phyloP scores from a whole-genome alignment of 2,888 invertebrate genomes.

The Trichopoda pennipes region DNA sequence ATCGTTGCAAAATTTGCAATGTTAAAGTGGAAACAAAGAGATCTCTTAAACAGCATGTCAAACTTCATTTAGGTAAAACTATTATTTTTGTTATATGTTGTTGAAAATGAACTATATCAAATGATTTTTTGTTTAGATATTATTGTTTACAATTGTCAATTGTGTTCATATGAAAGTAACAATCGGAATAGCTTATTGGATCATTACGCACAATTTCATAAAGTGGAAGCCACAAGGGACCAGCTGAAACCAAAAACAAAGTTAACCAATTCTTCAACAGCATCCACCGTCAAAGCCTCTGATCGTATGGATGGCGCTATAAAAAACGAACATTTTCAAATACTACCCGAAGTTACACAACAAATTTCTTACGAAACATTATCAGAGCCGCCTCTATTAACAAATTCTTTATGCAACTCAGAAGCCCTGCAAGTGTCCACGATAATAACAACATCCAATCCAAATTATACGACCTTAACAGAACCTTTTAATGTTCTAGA shows the following conservation, averaged over 20 bases:
- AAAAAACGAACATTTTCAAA: conserved; percentile 43
- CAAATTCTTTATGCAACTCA: conserved; percentile 9
- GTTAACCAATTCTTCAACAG: conserved; percentile 2
- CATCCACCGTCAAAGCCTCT: background rate
- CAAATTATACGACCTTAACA: conserved; percentile 26
- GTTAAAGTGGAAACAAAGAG: conserved; percentile 72
- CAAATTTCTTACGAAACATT: conserved; percentile 29
- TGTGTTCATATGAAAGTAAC: conserved; percentile 73
- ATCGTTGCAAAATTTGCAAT: conserved; percentile 76
- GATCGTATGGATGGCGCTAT: conserved; percentile 29
- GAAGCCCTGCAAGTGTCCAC: conserved; percentile 16
- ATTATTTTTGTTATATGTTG: background rate
- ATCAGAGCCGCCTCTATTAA: conserved; percentile 4
- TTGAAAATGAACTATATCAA: background rate
- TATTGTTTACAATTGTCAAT: conserved; percentile 72
- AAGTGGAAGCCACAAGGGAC: conserved; percentile 66
- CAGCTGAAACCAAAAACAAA: conserved; percentile 70
- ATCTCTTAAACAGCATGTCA: conserved; percentile 75
- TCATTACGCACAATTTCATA: conserved; percentile 73
- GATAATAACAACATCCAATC: conserved; percentile 22
- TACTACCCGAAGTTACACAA: conserved; percentile 32
- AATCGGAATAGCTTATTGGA: conserved; percentile 71
- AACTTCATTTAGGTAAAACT: conserved; percentile 74
- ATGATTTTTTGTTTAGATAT: conserved; percentile 69
- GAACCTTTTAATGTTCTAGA: conserved; percentile 28